Evolutionary conservation across 2,888 invertebrate species (phyloP), one percentile per base, ranked within the genome.

Genomic region (Callinectes sapidus): DNA sequence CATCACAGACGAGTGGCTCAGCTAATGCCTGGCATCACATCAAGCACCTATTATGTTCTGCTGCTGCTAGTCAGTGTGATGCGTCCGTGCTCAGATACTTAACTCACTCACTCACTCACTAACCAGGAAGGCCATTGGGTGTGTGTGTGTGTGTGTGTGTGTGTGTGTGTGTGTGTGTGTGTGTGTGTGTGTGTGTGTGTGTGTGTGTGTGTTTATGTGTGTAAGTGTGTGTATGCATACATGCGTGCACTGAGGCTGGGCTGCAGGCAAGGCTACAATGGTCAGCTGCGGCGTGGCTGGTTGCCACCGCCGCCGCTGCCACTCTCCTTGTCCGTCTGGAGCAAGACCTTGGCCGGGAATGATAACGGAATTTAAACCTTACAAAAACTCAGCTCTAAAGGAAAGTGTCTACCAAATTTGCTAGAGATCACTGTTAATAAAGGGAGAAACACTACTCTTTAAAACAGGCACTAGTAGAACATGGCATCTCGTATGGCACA

Each of bases 391-490:
- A 81, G 32, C 81, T 81, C 35, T 81, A 32, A 81, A 35, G 13
- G 35, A 81, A 81, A 32, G 35, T 77, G 13, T 35, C 35, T 81
- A 35, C 28, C 18, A 13, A 35, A 16, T 35, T 2, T 16, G 35
- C 81, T 81, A 81, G 81, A 81, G 81, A 81, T 81, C 81, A 81
- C 81, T 81, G 81, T 81, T 81, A 32, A 81, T 81, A 81, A 81
- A 81, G 81, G 81, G 35, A 35, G 81, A 81, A 32, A 81, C 16
- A 35, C 35, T 81, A 71, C 71, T 61, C 35, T 81, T 81, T 81
- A 81, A 81, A 81, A 81, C 81, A 81, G 81, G 81, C 81, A 81
- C 81, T 81, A 35, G 35, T 35, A 35, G 81, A 81, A 81, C 81
- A 81, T 81, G 81, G 81, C 81, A 81, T 81, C 35, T 13, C 35